A percentile compares a stretch with the other conserved stretches of the same genome.
Evolutionary conservation across 2,113 vertebrate species (phyloP).

Genomic region (Pitta sordida): DNA sequence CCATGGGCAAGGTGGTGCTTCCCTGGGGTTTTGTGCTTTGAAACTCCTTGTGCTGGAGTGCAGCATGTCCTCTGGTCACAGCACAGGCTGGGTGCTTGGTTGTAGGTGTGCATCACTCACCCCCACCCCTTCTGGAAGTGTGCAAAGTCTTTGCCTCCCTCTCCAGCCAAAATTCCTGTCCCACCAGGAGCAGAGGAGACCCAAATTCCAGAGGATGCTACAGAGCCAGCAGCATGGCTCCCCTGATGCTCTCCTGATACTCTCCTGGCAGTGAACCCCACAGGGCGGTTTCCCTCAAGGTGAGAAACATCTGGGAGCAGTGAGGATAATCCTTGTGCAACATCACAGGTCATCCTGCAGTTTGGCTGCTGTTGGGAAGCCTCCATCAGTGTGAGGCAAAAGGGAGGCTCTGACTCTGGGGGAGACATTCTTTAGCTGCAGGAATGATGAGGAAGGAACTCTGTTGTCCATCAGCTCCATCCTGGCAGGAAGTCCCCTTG

Average conservation of each 20-base stretch:
- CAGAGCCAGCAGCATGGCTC: background rate
- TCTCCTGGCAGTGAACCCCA: background rate
- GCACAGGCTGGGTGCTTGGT: background rate
- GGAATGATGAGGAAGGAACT: background rate
- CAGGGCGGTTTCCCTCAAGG: background rate
- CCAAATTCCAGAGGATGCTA: background rate
- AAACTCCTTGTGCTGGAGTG: background rate
- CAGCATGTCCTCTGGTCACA: background rate
- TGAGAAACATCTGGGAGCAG: background rate
- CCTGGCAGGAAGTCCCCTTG: slow-evolving; percentile 10
- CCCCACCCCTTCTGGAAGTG: background rate
- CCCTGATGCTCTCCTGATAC: background rate
- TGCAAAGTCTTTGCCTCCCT: background rate
- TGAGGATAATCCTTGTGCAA: background rate
- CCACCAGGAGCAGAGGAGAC: background rate
- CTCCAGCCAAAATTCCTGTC: background rate
- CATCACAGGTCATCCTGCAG: background rate
- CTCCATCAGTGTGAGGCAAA: background rate
- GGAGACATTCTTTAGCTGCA: slow-evolving; percentile 21
- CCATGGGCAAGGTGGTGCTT: background rate
- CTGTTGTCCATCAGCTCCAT: background rate
- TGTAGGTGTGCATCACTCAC: background rate
- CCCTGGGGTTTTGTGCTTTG: background rate
- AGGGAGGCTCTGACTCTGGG: background rate
- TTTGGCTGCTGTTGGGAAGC: background rate